Percentiles rank a stretch among this genome's conserved stretches.
Conservation (phyloP, 2,113 vertebrate species). For the Passer domesticus region DNA sequence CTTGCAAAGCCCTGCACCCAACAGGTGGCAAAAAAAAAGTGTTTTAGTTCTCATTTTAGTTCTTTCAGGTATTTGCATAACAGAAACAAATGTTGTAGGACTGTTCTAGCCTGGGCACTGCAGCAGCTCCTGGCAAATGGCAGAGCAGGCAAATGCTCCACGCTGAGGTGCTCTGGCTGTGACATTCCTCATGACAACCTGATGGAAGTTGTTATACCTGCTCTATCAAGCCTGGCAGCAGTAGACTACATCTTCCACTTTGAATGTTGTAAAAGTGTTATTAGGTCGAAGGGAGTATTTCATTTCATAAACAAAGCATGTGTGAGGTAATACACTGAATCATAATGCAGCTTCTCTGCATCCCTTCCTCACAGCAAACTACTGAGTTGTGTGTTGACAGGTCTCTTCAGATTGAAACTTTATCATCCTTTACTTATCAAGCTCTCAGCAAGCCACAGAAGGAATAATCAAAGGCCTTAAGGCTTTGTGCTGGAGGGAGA, state of each 20-base stretch:
- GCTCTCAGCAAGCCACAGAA: not conserved
- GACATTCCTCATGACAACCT: not conserved
- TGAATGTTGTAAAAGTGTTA: not conserved
- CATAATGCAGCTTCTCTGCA: not conserved
- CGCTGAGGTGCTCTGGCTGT: not conserved
- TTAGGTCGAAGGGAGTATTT: not conserved
- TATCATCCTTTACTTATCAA: not conserved
- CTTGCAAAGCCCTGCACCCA: not conserved
- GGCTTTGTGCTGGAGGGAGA: not conserved
- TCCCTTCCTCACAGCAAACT: not conserved
- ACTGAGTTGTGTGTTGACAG: not conserved
- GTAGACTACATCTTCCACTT: not conserved
- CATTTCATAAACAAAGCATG: not conserved
- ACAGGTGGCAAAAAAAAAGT: not conserved
- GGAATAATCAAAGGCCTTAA: not conserved
- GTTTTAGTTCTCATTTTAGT: not conserved
- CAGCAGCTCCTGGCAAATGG: not conserved
- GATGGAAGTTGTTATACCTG: not conserved
- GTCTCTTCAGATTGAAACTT: not conserved
- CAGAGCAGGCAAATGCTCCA: not conserved
- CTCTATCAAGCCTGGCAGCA: not conserved
- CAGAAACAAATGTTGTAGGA: not conserved
- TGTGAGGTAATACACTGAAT: not conserved
- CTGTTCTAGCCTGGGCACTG: not conserved
- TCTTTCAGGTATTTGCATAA: not conserved